Conservation (phyloP, 92 coral and sea anemone genomes). For the Palythoa grandis region DNA sequence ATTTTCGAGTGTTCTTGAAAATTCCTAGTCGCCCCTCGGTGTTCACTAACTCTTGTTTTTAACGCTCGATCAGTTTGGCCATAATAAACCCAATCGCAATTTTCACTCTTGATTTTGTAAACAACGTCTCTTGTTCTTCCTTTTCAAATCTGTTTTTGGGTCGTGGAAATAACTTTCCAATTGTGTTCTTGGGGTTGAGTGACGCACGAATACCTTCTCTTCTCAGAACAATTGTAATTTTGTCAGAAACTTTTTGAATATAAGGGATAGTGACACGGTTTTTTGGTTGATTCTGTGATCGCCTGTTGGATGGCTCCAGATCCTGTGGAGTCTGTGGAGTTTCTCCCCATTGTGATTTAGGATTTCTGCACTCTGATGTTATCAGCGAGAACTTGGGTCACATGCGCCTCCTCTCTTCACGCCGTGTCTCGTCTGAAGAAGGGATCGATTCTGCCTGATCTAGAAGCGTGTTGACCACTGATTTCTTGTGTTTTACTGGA, state of each 20-base stretch:
- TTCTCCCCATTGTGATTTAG: neutral
- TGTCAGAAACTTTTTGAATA: constrained; percentile 23
- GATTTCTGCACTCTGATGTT: neutral
- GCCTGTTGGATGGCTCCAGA: neutral
- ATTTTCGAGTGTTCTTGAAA: neutral
- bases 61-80: neutral
- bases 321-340: neutral
- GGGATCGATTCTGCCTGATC: too few relatives aligned
- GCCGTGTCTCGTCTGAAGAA: too few relatives aligned
- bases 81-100: neutral
- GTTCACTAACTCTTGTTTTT: too few relatives aligned
- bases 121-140: too few relatives aligned
- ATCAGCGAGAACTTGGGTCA: neutral
- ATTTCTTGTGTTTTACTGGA: too few relatives aligned
- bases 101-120: constrained; percentile 6
- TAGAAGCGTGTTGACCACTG: too few relatives aligned
- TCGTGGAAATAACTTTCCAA: constrained; percentile 10
- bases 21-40: too few relatives aligned
- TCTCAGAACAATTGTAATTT: constrained; percentile 9
- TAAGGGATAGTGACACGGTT: constrained; percentile 16
- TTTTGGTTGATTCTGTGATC: neutral
- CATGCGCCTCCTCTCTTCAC: neutral
- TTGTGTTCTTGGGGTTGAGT: constrained; percentile 1
- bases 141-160: too few relatives aligned
- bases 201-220: constrained; percentile 7